phyloP scores from a whole-genome alignment of 2,113 vertebrate species.

The Pachycephala philippinensis region DNA sequence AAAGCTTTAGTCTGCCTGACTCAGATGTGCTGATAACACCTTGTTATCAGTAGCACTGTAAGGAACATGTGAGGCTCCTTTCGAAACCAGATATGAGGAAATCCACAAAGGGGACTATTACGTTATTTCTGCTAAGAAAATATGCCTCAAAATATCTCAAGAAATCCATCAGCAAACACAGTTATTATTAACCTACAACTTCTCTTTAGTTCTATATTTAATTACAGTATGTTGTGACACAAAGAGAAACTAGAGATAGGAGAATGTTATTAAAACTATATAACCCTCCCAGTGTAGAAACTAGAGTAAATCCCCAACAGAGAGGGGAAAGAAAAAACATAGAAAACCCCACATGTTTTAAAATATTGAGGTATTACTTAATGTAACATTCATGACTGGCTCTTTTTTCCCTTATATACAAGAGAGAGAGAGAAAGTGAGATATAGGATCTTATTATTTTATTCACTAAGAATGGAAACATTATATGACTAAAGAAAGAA shows the following conservation, averaged over 20 bases:
- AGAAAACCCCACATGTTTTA: neutral
- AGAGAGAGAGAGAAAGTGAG: neutral
- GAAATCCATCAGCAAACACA: neutral
- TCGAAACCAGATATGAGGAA: slow-evolving; percentile 7
- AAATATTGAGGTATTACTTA: neutral
- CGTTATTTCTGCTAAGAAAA: neutral
- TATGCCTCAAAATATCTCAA: neutral
- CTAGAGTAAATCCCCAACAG: neutral
- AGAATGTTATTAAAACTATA: neutral
- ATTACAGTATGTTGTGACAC: neutral
- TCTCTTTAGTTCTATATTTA: slow-evolving; percentile 13
- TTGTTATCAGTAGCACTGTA: neutral
- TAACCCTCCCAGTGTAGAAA: neutral
- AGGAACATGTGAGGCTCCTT: neutral
- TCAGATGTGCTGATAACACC: slow-evolving; percentile 8
- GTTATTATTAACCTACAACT: neutral
- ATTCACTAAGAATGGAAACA: neutral
- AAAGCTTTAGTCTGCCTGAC: neutral
- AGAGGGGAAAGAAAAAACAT: accelerated
- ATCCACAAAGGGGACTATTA: neutral
- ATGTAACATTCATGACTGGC: neutral
- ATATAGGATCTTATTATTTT: neutral
- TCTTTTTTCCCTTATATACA: neutral
- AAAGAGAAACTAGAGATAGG: neutral
- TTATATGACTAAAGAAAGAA: neutral